phyloP scores from a whole-genome alignment of 1,140 invertebrate genomes.

The Phymorhynchus buccinoides region DNA sequence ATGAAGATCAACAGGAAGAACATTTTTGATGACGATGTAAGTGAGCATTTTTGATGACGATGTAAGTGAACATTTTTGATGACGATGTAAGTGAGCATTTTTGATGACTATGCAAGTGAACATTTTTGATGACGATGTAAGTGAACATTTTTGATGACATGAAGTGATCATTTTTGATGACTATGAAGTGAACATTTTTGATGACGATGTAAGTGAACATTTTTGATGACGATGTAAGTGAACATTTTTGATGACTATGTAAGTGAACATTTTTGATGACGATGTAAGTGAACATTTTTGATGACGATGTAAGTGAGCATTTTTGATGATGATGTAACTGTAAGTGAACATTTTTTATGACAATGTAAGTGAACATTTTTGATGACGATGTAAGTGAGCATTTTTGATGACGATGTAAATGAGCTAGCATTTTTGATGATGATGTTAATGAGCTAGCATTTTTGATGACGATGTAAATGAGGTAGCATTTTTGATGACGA shows the following conservation, averaged over 20 bases:
- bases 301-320: slow-evolving; percentile 23
- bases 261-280: neutral
- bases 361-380: neutral
- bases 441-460: too few species aligned
- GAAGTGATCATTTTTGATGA: neutral
- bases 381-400: neutral
- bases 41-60: neutral
- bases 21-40: slow-evolving; percentile 34
- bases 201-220: too few species aligned
- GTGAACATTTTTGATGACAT: too few species aligned
- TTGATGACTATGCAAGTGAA: neutral
- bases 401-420: slow-evolving; percentile 34
- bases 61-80: neutral
- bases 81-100: neutral
- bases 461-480: slow-evolving; percentile 32
- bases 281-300: slow-evolving; percentile 27
- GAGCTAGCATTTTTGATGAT: neutral
- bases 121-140: neutral
- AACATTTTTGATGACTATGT: slow-evolving; percentile 33
- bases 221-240: neutral
- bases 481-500: neutral
- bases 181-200: neutral
- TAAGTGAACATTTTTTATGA: slow-evolving; percentile 34
- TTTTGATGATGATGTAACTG: neutral
- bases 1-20: neutral